Base-by-base conservation (phyloP, 2,113 vertebrate genomes). In the Onychorhynchus coronatus region DNA sequence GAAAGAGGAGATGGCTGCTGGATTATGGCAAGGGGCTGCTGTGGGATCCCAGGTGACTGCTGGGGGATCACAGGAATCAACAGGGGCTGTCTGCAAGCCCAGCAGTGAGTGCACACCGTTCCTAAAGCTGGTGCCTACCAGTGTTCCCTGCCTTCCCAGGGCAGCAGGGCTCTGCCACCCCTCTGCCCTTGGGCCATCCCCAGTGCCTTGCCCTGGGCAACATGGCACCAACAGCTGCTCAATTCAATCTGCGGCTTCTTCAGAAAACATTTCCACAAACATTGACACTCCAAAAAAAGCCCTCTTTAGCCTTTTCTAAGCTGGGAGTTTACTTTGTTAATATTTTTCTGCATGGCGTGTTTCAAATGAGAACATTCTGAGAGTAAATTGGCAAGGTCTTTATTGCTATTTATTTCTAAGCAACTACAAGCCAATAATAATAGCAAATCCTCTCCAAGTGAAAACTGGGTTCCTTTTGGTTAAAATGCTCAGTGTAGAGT, bases 301-400 rank as follows among this genome's bases (percentile, higher is more conserved):
- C 75, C 90, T 91, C 68, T 25, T 94, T 93, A 74, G 96, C 85
- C 85, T 72, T 92, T 90, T 66, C 85, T 24, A 91, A 96, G 91
- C 68, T 14, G 83, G 77, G 90, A 89, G 94, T 95, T 97, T 95
- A 97, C 88, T 96, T 92, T 95, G 94, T 96, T 97, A 95, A 95
- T 97, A 96, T 97, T 97, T 97, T 97, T 93, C 96, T 95, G 96
- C 96, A 87, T 67, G 94, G 93, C 3, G 3, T 83, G 85, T 94
- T 97, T 95, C 95, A 96, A 89, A 97, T 85, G 94, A 92, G 97
- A 98, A 93, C 96, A 83, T 89, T 93, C 94, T 73, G 76, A 76
- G 93, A 96, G 92, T 78, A 94, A 97, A 97, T 95, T 95, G 96
- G 93, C 66, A 77, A 94, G 11, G 86, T 93, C 80, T 97, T 97